Conservation (phyloP, 2,797 vertebrate genomes). For the Onychomys torridus region DNA sequence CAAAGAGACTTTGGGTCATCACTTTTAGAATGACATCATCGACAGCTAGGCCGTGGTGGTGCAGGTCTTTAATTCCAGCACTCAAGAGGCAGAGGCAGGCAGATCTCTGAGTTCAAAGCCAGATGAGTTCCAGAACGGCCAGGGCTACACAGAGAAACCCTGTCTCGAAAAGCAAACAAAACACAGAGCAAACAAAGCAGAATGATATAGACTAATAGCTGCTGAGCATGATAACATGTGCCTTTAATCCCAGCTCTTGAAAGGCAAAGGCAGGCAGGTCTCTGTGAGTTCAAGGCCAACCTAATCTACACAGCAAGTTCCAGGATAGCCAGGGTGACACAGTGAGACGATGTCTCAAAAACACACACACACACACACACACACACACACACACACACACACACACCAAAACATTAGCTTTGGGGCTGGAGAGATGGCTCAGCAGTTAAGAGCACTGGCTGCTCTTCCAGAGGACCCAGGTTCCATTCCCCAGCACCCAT, state of each 20-base stretch:
- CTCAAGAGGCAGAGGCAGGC: neutral
- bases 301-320: neutral
- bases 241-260: neutral
- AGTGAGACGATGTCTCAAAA: neutral
- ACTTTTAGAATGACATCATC: neutral
- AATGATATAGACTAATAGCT: neutral
- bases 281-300: neutral
- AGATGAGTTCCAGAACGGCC: neutral
- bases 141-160: neutral
- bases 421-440: neutral
- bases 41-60: neutral
- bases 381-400: too few relatives aligned
- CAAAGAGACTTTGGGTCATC: neutral
- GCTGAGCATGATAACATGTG: too few relatives aligned
- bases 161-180: neutral
- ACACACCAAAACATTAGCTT: neutral
- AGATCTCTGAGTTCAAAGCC: neutral
- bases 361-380: too few relatives aligned
- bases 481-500: neutral
- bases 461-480: neutral
- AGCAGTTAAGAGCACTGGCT: neutral
- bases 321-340: neutral
- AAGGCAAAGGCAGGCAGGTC: neutral
- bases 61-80: neutral
- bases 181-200: neutral